Percentiles rank a stretch among this genome's conserved stretches.
Conservation (phyloP, 1,140 invertebrate genomes). For the Pectinophora gossypiella region DNA sequence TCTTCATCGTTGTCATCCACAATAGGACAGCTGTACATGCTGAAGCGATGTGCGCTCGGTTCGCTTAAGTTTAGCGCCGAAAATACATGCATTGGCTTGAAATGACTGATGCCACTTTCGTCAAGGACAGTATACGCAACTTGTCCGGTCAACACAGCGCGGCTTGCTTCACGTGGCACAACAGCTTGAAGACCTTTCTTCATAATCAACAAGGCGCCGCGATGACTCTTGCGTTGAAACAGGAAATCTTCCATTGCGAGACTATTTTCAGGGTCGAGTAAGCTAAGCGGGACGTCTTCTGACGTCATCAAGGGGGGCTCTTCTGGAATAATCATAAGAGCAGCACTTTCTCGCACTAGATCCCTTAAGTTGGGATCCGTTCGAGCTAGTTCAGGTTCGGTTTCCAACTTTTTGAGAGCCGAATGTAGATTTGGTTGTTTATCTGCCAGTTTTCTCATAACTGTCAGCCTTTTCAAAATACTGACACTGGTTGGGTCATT, state of each 20-base stretch:
- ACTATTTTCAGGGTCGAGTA: conserved; percentile 81
- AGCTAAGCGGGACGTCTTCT: conserved; percentile 79
- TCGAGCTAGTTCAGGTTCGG: conserved; percentile 80
- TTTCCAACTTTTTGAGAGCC: conserved; percentile 78
- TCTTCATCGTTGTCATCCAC: conserved; percentile 75
- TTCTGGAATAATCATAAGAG: conserved; percentile 81
- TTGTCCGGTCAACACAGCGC: conserved; percentile 83
- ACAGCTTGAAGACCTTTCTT: conserved; percentile 86
- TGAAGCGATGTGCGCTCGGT: conserved; percentile 78
- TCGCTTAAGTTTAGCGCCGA: conserved; percentile 81
- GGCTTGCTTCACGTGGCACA: conserved; percentile 83
- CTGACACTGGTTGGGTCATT: conserved; percentile 79
- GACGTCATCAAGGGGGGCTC: conserved; percentile 78
- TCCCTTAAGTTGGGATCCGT: conserved; percentile 81
- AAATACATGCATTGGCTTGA: conserved; percentile 85
- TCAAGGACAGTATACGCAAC: conserved; percentile 86
- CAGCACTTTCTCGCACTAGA: conserved; percentile 82
- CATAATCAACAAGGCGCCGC: conserved; percentile 82
- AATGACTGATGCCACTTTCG: conserved; percentile 84
- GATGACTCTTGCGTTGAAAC: conserved; percentile 76
- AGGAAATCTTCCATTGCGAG: conserved; percentile 86
- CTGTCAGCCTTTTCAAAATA: conserved; percentile 82
- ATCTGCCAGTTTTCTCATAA: conserved; percentile 84
- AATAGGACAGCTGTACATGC: conserved; percentile 79
- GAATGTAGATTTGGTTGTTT: conserved; percentile 78